phyloP scores from a whole-genome alignment of 2,113 vertebrate genomes.

The Channa maculata region DNA sequence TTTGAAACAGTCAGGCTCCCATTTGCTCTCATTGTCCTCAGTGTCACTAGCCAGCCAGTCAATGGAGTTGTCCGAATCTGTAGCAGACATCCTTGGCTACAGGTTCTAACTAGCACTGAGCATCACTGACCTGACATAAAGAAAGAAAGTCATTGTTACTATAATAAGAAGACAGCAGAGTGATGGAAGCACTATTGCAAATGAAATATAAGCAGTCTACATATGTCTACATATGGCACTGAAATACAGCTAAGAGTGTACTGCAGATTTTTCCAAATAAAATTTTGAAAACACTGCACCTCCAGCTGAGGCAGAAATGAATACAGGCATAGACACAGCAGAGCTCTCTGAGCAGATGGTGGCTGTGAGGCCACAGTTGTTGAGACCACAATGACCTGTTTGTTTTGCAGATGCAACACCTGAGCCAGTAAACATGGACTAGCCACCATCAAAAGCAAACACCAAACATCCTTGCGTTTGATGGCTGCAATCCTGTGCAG shows the following conservation, averaged over 20 bases:
- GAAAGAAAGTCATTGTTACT: constrained; percentile 28
- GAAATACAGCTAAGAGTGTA: background rate
- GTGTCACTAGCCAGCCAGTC: constrained; percentile 85
- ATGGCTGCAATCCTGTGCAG: background rate
- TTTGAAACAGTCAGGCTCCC: constrained; percentile 60
- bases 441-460: constrained; percentile 49
- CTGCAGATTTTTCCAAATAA: constrained; percentile 8
- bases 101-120: constrained; percentile 76
- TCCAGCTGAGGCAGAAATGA: constrained; percentile 16
- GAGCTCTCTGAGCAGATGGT: constrained; percentile 55
- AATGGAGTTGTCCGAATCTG: constrained; percentile 86
- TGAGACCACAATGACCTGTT: constrained; percentile 66
- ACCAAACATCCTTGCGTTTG: constrained; percentile 14
- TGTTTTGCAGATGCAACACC: constrained; percentile 73
- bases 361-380: constrained; percentile 52
- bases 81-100: constrained; percentile 85
- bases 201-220: background rate
- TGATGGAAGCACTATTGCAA: background rate
- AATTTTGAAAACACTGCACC: constrained; percentile 4
- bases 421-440: constrained; percentile 59
- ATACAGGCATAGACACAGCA: constrained; percentile 34
- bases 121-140: constrained; percentile 82
- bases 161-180: background rate
- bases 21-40: constrained; percentile 77
- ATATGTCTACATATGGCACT: background rate